Evolutionary conservation across 2,888 invertebrate species (phyloP).

Genomic region (Thumatha senex): DNA sequence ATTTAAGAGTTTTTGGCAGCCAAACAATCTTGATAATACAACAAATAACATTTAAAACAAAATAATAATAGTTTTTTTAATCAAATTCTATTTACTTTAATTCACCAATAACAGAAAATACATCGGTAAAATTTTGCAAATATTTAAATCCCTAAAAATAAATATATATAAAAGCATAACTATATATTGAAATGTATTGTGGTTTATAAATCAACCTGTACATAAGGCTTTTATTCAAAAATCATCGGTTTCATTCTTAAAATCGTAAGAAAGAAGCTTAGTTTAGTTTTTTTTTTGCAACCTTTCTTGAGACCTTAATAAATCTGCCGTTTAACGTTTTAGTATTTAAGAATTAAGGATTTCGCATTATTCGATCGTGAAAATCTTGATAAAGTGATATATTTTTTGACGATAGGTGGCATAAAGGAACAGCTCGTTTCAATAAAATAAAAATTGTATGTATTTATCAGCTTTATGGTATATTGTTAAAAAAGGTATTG

Average conservation of each 20-base stretch:
- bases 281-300: conserved; percentile 45
- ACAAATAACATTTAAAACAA: too few species aligned
- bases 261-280: conserved; percentile 49
- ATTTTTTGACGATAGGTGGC: conserved; percentile 37
- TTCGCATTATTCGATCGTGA: conserved; percentile 54
- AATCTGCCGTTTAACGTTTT: conserved; percentile 64
- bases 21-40: too few species aligned
- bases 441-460: conserved; percentile 17
- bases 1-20: too few species aligned
- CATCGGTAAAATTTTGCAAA: too few species aligned
- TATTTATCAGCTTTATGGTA: conserved; percentile 12
- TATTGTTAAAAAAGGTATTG: conserved; percentile 13
- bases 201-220: conserved; percentile 51
- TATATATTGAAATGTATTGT: too few species aligned
- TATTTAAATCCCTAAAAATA: too few species aligned
- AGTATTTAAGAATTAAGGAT: conserved; percentile 51
- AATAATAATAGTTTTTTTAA: too few species aligned
- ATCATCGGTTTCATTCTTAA: conserved; percentile 59
- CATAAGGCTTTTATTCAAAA: conserved; percentile 44
- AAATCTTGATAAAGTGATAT: conserved; percentile 55
- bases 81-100: too few species aligned
- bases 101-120: too few species aligned
- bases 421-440: conserved; percentile 34
- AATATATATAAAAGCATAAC: too few species aligned
- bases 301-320: conserved; percentile 60